These are phyloP conservation scores for Pontoporia blainvillei DNA, from an alignment of 2,113 vertebrate genomes.

Conservation along the genomic window DNA sequence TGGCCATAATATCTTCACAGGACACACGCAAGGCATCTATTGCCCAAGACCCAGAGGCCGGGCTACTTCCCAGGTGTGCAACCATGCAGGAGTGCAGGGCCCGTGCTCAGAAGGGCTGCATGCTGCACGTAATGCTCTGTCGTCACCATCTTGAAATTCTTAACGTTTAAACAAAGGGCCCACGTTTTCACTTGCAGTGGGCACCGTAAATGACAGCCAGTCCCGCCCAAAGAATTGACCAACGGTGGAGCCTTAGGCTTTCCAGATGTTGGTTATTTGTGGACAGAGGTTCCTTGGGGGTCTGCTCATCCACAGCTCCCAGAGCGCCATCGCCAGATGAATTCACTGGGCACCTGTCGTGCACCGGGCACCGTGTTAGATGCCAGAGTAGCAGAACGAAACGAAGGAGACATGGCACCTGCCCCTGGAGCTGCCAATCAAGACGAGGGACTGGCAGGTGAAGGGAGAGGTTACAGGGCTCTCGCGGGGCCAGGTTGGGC, in stretches of 20 bases:
- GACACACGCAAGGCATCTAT: background rate
- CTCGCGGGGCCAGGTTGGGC: no score
- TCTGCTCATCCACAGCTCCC: background rate
- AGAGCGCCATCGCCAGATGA: no score
- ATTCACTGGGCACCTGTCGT: background rate
- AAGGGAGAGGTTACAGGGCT: background rate
- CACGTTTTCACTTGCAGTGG: background rate
- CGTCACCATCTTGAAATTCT: background rate
- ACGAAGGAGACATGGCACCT: background rate
- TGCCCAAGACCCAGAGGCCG: background rate
- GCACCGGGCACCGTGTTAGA: background rate
- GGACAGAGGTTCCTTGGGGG: background rate
- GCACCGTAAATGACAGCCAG: background rate
- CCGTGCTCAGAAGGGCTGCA: background rate
- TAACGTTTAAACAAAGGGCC: background rate
- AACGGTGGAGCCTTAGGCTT: no score
- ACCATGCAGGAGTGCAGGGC: background rate
- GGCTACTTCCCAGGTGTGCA: rapidly evolving
- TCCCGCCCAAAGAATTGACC: background rate
- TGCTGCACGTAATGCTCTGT: background rate
- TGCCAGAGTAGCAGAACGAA: background rate
- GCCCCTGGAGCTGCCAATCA: background rate
- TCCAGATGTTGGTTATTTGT: background rate
- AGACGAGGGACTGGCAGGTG: background rate
- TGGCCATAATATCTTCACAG: background rate